Evolutionary conservation across 2,797 vertebrate species (phyloP).

Genomic region (Molothrus ater): DNA sequence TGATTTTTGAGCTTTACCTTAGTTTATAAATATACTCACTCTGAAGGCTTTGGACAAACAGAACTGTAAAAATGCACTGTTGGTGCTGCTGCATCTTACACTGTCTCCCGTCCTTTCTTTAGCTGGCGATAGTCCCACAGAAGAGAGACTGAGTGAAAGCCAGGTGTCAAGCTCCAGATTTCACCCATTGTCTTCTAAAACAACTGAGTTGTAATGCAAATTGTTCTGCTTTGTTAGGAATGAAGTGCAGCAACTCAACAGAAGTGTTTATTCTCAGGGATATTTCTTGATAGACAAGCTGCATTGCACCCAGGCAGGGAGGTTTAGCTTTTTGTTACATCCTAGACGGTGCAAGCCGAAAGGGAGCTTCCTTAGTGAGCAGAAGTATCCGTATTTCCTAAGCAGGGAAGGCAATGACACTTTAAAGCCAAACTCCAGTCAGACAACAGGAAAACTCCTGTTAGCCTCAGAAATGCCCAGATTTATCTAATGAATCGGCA

Average conservation of each 20-base stretch:
- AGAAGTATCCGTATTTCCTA: neutral
- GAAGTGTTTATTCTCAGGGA: neutral
- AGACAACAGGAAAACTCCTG: neutral
- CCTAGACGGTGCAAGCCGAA: neutral
- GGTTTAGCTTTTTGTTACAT: neutral
- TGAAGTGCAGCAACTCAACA: neutral
- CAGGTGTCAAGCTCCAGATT: conserved; percentile 20
- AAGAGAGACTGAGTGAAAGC: conserved; percentile 21
- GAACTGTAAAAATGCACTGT: neutral
- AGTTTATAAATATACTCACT: neutral
- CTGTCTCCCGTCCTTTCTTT: neutral
- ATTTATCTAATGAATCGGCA: neutral
- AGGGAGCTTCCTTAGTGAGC: neutral
- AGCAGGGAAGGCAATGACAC: neutral
- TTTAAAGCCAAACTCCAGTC: neutral
- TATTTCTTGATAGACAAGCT: neutral
- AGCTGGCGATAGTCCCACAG: neutral
- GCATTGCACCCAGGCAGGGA: neutral
- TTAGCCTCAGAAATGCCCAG: neutral
- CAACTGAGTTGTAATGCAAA: conserved; percentile 7
- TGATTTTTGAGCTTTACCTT: conserved; percentile 11
- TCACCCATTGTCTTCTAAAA: conserved; percentile 13
- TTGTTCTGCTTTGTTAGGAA: conserved; percentile 28
- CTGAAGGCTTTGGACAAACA: conserved; percentile 15
- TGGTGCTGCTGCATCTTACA: neutral